phyloP scores from a whole-genome alignment of 2,888 invertebrate species.

The Ametastegia equiseti region DNA sequence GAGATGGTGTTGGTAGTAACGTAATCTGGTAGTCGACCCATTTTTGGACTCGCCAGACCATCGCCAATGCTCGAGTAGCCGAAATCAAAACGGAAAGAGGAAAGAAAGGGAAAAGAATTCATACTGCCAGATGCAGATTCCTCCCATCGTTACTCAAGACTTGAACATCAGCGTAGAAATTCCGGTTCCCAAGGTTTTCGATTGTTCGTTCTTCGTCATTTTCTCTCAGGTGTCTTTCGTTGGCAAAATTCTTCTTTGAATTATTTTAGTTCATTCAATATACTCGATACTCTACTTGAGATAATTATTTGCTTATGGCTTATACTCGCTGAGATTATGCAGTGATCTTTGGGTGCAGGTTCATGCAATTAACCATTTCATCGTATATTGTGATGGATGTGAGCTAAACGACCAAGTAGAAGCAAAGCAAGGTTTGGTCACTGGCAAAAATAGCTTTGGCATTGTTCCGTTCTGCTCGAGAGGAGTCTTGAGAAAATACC shows the following conservation, averaged over 20 bases:
- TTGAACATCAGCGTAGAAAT: background rate
- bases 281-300: background rate
- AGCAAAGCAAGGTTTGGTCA: conserved; percentile 65
- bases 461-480: conserved; percentile 72
- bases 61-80: conserved; percentile 18
- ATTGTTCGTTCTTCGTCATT: background rate
- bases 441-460: conserved; percentile 72
- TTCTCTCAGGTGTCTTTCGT: background rate
- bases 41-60: conserved; percentile 43
- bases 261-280: background rate
- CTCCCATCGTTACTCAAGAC: background rate
- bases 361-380: conserved; percentile 65
- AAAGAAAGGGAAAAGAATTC: conserved; percentile 10
- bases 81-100: background rate
- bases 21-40: conserved; percentile 42
- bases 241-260: background rate
- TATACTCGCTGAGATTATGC: background rate
- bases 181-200: background rate
- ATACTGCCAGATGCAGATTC: background rate
- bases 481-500: conserved; percentile 23
- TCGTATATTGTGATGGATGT: conserved; percentile 47
- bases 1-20: conserved; percentile 38
- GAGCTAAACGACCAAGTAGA: conserved; percentile 30
- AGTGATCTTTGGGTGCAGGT: background rate
- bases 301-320: conserved; percentile 4